Conservation (phyloP, 2,888 invertebrate genomes). For the Trachelus iudaicus region DNA sequence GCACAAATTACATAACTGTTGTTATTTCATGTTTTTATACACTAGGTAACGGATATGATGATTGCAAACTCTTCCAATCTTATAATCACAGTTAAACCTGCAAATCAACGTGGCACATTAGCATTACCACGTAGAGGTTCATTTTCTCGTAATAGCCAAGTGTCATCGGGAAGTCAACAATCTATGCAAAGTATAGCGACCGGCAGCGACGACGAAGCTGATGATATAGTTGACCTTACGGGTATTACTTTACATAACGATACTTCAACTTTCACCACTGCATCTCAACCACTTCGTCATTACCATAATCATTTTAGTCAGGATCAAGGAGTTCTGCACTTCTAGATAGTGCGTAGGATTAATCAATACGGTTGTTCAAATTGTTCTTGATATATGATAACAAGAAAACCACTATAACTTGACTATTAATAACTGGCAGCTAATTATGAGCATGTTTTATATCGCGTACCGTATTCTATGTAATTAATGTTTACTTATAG, state of each 20-base stretch:
- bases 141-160: constrained; percentile 75
- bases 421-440: not conserved
- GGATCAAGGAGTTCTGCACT: constrained; percentile 19
- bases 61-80: constrained; percentile 97
- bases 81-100: constrained; percentile 96
- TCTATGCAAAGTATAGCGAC: constrained; percentile 73
- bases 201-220: constrained; percentile 76
- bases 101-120: constrained; percentile 80
- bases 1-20: not conserved
- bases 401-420: not conserved
- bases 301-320: constrained; percentile 9
- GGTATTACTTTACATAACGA: constrained; percentile 50
- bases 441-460: not conserved
- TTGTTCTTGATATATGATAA: not conserved
- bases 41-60: constrained; percentile 97
- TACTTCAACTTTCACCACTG: not conserved
- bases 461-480: not conserved
- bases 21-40: constrained; percentile 7
- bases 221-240: constrained; percentile 88
- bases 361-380: not conserved
- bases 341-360: constrained; percentile 3
- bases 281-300: not conserved
- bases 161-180: constrained; percentile 74
- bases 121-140: constrained; percentile 76
- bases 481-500: not conserved